Evolutionary conservation across 2,797 vertebrate genomes (phyloP), one percentile per base, ranked within the genome.

Genomic region (Gadopsis bispinosus): DNA sequence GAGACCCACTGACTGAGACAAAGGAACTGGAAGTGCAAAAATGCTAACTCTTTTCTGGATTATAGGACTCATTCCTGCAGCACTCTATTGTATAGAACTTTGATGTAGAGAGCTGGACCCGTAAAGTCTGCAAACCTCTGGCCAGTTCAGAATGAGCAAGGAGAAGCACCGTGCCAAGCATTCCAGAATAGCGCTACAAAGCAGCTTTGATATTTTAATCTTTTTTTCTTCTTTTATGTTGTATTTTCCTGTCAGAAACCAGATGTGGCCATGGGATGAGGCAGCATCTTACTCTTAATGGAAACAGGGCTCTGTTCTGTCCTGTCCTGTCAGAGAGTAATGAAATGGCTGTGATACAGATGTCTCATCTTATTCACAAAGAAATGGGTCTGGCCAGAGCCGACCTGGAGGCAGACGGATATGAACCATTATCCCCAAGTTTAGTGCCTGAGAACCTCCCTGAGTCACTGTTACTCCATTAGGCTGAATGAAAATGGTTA

Each of bases 361-460:
- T 37, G 77, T 88, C 83, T 86, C 48, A 54, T 87, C 87, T 83
- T 62, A 80, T 89, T 85, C 77, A 26, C 73, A 39, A 81, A 79
- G 4, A 83, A 87, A 61, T 14, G 39, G 3, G 12, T 67, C 29
- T 56, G 43, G 50, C 41, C 48, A 17, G 50, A 63, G 41, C n/a
- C 22, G 31, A 56, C 43, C 1, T n/a, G 48, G 51, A 68, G 65
- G 59, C 63, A 9, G 67, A n/a, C 26, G 41, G 35, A 72, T 82
- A 59, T 72, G 51, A 84, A 74, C 61, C 68, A 73, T 86, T 80
- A 87, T 77, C 73, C 35, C 35, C 12, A n/a, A 41, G 73, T 81
- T 86, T 72, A 86, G 79, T 56, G 63, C 7, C 55, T 17, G 54
- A 78, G 73, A 78, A 59, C 17, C 69, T 75, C 66, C 56, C 48